Conservation (phyloP, 2,888 invertebrate genomes). For the Steromphala cineraria region DNA sequence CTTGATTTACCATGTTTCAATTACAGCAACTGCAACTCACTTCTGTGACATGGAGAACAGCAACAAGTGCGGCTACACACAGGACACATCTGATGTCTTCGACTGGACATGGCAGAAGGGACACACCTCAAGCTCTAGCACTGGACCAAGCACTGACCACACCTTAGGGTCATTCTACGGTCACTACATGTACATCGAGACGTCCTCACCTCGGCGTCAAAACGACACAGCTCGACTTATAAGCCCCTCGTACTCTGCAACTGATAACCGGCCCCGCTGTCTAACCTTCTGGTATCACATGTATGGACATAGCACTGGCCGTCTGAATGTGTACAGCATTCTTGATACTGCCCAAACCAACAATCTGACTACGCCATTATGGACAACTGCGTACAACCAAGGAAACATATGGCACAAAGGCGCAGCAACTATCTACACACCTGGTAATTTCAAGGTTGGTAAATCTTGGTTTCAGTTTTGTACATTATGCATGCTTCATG, state of each 20-base stretch:
- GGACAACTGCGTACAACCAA: conserved; percentile 62
- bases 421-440: conserved; percentile 49
- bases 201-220: conserved; percentile 49
- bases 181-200: conserved; percentile 63
- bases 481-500: too few species aligned
- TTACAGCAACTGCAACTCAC: conserved; percentile 43
- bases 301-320: conserved; percentile 62
- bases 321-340: conserved; percentile 46
- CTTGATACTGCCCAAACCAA: not conserved
- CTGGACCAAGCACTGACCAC: conserved; percentile 64
- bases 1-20: conserved; percentile 61
- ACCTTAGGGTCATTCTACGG: conserved; percentile 54
- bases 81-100: conserved; percentile 50
- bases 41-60: too few species aligned
- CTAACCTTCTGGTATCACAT: conserved; percentile 69
- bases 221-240: conserved; percentile 57
- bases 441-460: conserved; percentile 55
- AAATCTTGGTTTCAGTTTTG: not conserved
- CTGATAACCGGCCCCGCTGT: conserved; percentile 50
- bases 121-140: conserved; percentile 46
- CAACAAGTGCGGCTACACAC: conserved; percentile 50
- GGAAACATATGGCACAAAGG: conserved; percentile 60
- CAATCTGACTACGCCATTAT: conserved; percentile 35
- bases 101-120: conserved; percentile 59
- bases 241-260: conserved; percentile 43